Evolutionary conservation across 2,113 vertebrate genomes (phyloP), one percentile per base, ranked within the genome.

Genomic region (Urocitellus parryii): DNA sequence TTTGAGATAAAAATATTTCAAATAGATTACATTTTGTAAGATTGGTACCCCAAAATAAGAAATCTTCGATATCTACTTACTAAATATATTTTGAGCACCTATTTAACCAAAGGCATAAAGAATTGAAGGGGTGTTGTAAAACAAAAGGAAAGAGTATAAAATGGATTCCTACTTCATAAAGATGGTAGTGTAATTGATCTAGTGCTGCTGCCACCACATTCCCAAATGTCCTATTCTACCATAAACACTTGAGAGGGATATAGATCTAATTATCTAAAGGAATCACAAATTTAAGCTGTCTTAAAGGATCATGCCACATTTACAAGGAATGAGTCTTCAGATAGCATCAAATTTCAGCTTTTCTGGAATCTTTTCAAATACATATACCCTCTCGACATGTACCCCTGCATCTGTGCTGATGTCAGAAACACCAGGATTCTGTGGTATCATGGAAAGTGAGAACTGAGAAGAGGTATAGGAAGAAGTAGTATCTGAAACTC

Each of bases 331-430:
- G 5, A 45, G 5, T 45, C 24, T 53, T 84, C 32, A 32, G 5
- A 45, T 0, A 78, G 53, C 1, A 48, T 80, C 29, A 86, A 72
- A 61, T 88, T 53, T 91, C 29, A 29, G 10, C 24, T 76, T 1
- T 88, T 79, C 42, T 39, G 6, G 25, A 82, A 56, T 9, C 7
- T 34, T 82, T 74, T 12, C 2, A 8, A 1, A 34, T 20, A 13
- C 2, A 4, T 73, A 17, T 32, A 56, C 56, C 56, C 5, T 5
- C 5, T 2, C 11, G 39, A 5, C 2, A 63, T 72, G 72, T 85
- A 70, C 32, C 8, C 14, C 0, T 1, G 6, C 0, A 0, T 88
- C 7, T 45, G 2, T 83, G 3, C n/a, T 90, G 39, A 32, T 73
- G 8, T 13, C 73, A 73, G 89, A 85, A 63, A 61, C 8, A 27